Evolutionary conservation across 1,140 invertebrate species (phyloP).

Genomic region (Tetramorium parvispinum): DNA sequence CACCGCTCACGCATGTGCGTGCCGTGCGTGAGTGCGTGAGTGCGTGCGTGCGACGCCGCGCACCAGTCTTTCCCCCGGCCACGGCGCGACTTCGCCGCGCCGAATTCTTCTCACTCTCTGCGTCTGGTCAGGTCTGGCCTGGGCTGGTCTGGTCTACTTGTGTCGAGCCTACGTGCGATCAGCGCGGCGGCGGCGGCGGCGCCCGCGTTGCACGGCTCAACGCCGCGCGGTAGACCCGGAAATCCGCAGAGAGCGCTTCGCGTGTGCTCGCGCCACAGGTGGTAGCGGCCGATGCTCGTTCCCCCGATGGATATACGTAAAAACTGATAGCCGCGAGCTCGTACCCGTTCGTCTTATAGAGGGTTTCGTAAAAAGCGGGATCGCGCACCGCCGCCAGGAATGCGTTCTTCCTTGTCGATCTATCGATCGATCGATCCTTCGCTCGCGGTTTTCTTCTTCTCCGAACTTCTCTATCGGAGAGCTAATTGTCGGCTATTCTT

Average conservation of each 20-base stretch:
- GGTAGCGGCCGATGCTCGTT: slow-evolving; percentile 30
- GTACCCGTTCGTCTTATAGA: slow-evolving; percentile 53
- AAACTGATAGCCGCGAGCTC: slow-evolving; percentile 4
- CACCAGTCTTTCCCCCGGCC: not conserved
- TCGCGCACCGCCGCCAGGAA: slow-evolving; percentile 56
- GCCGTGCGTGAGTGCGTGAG: not conserved
- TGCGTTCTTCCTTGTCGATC: slow-evolving; percentile 27
- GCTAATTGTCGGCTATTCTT: not conserved
- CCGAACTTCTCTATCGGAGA: not conserved
- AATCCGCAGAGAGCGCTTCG: slow-evolving; percentile 35
- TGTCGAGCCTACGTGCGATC: slow-evolving; percentile 12
- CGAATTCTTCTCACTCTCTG: slow-evolving; percentile 51
- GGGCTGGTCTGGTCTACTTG: slow-evolving; percentile 16
- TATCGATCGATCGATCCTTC: slow-evolving; percentile 5
- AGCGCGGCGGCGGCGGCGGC: not conserved
- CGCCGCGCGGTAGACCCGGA: slow-evolving; percentile 36
- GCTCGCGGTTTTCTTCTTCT: slow-evolving; percentile 1
- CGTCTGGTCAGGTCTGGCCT: not conserved
- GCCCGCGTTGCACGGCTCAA: not conserved
- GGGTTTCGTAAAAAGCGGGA: slow-evolving; percentile 50
- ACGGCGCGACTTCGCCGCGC: slow-evolving; percentile 20
- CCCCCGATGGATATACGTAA: slow-evolving; percentile 3
- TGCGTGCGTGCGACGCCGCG: not conserved
- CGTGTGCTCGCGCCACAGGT: slow-evolving; percentile 40
- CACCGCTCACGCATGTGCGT: not conserved